Conservation (phyloP, 2,888 invertebrate species). For the Drosophila aldrichi region DNA sequence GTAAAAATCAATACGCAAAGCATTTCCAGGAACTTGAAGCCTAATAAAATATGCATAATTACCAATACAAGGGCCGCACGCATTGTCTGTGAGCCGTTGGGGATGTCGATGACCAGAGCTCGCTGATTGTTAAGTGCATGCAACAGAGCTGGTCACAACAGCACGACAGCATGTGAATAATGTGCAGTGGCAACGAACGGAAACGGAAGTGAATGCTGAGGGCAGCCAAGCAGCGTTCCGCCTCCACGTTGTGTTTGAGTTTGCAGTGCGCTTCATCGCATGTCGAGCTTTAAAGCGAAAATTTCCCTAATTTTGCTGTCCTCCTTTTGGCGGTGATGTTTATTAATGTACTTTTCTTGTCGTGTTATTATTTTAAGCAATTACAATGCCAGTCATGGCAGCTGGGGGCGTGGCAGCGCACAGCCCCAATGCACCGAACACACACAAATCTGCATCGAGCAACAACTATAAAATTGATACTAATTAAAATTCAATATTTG, state of each 20-base stretch:
- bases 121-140: constrained; percentile 55
- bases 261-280: constrained; percentile 66
- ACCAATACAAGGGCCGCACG: constrained; percentile 43
- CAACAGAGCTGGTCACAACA: constrained; percentile 35
- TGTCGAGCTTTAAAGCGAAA: constrained; percentile 42
- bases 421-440: constrained; percentile 5
- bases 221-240: constrained; percentile 20
- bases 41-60: constrained; percentile 69
- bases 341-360: constrained; percentile 69
- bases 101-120: constrained; percentile 63
- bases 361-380: constrained; percentile 71
- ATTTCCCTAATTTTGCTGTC: constrained; percentile 43
- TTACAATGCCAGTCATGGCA: constrained; percentile 59
- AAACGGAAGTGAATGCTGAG: constrained; percentile 57
- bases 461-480: constrained; percentile 27
- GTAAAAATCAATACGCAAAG: constrained; percentile 62
- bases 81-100: constrained; percentile 53
- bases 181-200: constrained; percentile 51
- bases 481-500: constrained; percentile 52
- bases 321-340: constrained; percentile 48
- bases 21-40: constrained; percentile 58
- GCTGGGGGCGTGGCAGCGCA: constrained; percentile 31
- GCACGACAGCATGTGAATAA: constrained; percentile 66
- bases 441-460: constrained; percentile 33
- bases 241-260: constrained; percentile 32